A percentile compares a stretch with the other conserved stretches of the same genome.
These are phyloP conservation scores for Plodia interpunctella DNA, from an alignment of 1,140 invertebrate species.

Conservation along the genomic window DNA sequence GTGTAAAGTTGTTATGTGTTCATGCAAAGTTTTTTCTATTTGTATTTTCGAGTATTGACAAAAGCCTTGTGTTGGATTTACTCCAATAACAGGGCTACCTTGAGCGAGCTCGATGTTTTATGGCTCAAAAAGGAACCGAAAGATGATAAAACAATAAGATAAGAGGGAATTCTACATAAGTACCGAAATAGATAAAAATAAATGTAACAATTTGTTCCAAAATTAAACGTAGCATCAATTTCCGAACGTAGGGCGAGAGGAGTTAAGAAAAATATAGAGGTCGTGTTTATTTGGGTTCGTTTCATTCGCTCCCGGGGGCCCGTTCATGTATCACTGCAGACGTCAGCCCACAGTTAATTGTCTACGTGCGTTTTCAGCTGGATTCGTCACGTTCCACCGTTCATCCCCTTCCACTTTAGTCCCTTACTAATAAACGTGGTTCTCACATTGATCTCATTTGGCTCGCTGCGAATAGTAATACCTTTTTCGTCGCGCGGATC, in stretches of 20 bases:
- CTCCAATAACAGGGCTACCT: too few relatives aligned
- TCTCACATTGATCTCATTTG: conserved; percentile 2
- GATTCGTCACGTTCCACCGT: conserved; percentile 50
- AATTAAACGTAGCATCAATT: background rate
- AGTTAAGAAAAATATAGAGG: conserved; percentile 19
- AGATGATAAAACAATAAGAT: too few relatives aligned
- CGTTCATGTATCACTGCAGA: conserved; percentile 44
- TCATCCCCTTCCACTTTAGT: conserved; percentile 15
- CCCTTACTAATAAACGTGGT: conserved; percentile 11
- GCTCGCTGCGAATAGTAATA: background rate
- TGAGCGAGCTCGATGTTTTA: too few relatives aligned
- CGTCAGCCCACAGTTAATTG: conserved; percentile 50
- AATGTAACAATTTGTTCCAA: background rate
- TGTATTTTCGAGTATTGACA: too few relatives aligned
- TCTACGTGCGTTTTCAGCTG: conserved; percentile 57
- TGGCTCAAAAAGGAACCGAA: too few relatives aligned
- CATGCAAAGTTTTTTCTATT: too few relatives aligned
- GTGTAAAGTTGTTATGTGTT: too few relatives aligned
- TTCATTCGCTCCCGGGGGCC: conserved; percentile 32
- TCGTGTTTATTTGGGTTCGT: conserved; percentile 32
- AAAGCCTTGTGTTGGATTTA: too few relatives aligned
- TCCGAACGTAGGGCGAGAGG: conserved; percentile 3
- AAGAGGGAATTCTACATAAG: background rate
- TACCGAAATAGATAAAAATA: background rate
- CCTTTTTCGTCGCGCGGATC: background rate